phyloP scores from a whole-genome alignment of 2,113 vertebrate genomes.

The Rhinogobius similis region DNA sequence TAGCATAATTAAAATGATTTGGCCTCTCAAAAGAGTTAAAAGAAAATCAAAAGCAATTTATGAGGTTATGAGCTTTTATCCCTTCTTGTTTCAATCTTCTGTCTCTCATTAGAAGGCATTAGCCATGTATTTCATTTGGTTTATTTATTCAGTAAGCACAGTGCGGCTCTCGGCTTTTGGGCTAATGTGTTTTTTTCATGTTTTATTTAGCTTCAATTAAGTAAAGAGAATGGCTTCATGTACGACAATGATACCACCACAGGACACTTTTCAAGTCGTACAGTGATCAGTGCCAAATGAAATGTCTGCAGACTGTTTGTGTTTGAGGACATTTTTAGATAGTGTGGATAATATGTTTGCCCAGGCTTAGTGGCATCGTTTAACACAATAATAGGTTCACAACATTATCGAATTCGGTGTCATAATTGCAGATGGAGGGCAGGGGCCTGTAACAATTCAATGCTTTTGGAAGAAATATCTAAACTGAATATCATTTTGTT shows the following conservation, averaged over 20 bases:
- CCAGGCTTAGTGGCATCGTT: constrained; percentile 28
- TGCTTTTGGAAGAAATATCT: too few relatives aligned
- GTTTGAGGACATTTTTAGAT: constrained; percentile 43
- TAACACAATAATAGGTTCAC: constrained; percentile 28
- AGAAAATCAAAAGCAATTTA: neutral
- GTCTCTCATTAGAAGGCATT: constrained; percentile 9
- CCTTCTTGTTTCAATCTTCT: constrained; percentile 6
- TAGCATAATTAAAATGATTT: constrained; percentile 3
- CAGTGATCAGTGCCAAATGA: constrained; percentile 27
- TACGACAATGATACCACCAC: constrained; percentile 52
- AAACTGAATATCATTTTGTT: too few relatives aligned
- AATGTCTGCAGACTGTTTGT: constrained; percentile 30
- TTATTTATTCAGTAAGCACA: constrained; percentile 13
- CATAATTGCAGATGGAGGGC: too few relatives aligned
- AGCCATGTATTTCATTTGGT: constrained; percentile 3
- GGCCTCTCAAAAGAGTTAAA: neutral
- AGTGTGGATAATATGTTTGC: constrained; percentile 33
- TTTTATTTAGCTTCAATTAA: constrained; percentile 51
- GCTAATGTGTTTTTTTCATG: constrained; percentile 7
- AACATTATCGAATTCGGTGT: too few relatives aligned
- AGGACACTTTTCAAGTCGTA: constrained; percentile 58
- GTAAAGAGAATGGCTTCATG: constrained; percentile 36
- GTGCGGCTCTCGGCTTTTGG: constrained; percentile 14
- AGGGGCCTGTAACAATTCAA: too few relatives aligned
- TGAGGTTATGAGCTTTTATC: constrained; percentile 5